phyloP scores from a whole-genome alignment of 2,113 vertebrate species.

The Motacilla alba region DNA sequence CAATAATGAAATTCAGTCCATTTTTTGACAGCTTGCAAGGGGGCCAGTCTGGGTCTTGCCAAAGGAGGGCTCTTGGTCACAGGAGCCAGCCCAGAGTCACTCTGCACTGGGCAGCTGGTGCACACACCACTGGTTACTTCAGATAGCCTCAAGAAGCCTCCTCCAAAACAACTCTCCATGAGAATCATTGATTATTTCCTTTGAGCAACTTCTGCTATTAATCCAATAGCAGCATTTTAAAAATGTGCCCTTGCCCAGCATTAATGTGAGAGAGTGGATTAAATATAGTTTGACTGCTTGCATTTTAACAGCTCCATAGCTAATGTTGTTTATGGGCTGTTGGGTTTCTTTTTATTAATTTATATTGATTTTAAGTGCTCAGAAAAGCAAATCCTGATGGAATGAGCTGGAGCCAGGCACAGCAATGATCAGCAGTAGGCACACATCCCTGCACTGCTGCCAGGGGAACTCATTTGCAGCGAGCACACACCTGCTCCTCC shows the following conservation, averaged over 20 bases:
- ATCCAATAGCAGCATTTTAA: conserved; percentile 3
- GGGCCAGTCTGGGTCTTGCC: accelerated
- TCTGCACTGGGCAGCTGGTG: background rate
- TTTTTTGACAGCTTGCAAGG: background rate
- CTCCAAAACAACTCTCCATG: background rate
- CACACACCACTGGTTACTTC: background rate
- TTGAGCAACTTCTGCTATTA: conserved; percentile 22
- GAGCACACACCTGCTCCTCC: background rate
- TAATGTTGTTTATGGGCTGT: conserved; percentile 54
- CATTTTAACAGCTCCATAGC: conserved; percentile 32
- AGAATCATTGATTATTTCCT: background rate
- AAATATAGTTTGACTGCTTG: conserved; percentile 10
- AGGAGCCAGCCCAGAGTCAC: background rate
- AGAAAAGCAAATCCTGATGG: conserved; percentile 17
- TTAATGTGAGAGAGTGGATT: background rate
- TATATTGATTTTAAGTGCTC: conserved; percentile 47
- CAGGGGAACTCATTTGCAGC: background rate
- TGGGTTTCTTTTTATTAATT: conserved; percentile 64
- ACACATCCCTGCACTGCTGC: background rate
- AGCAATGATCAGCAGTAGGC: background rate
- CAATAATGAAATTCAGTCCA: background rate
- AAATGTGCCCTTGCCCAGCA: background rate
- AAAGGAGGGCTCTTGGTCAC: background rate
- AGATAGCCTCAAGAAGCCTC: background rate
- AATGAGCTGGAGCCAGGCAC: background rate